These are phyloP conservation scores for Hirtodrosophila histrioides DNA, from an alignment of 2,888 invertebrate species.

Conservation along the genomic window DNA sequence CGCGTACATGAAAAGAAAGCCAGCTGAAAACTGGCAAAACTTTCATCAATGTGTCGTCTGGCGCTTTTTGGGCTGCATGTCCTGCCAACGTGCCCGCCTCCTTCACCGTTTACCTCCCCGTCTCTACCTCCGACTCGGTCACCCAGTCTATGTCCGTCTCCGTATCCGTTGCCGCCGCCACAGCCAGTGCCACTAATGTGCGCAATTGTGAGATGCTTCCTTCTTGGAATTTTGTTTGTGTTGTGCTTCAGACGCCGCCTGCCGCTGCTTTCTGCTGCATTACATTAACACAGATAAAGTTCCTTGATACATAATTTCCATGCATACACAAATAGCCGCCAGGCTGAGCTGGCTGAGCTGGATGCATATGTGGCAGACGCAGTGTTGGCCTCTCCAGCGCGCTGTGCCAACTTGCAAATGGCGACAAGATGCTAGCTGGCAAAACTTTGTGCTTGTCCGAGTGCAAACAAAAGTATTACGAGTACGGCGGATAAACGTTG, in stretches of 20 bases:
- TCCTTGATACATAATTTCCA: constrained; percentile 78
- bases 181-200: constrained; percentile 67
- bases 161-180: constrained; percentile 8
- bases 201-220: constrained; percentile 64
- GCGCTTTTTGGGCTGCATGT: constrained; percentile 37
- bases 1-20: constrained; percentile 29
- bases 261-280: constrained; percentile 67
- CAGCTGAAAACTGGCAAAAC: constrained; percentile 49
- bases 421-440: constrained; percentile 78
- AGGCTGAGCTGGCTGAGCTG: constrained; percentile 25
- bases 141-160: background rate
- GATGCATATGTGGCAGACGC: constrained; percentile 49
- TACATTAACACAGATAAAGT: constrained; percentile 82
- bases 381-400: constrained; percentile 16
- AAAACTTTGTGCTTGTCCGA: constrained; percentile 67
- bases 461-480: constrained; percentile 64
- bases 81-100: constrained; percentile 16
- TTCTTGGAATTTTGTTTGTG: constrained; percentile 54
- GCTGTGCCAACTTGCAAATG: constrained; percentile 75
- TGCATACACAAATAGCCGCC: constrained; percentile 66
- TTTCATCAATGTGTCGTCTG: constrained; percentile 67
- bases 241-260: constrained; percentile 45
- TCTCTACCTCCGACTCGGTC: background rate
- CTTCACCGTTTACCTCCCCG: constrained; percentile 5
- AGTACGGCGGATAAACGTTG: constrained; percentile 67